Percentiles rank a stretch among this genome's conserved stretches.
Evolutionary conservation across 2,113 vertebrate species (phyloP).

Genomic region (Empidonax alnorum): DNA sequence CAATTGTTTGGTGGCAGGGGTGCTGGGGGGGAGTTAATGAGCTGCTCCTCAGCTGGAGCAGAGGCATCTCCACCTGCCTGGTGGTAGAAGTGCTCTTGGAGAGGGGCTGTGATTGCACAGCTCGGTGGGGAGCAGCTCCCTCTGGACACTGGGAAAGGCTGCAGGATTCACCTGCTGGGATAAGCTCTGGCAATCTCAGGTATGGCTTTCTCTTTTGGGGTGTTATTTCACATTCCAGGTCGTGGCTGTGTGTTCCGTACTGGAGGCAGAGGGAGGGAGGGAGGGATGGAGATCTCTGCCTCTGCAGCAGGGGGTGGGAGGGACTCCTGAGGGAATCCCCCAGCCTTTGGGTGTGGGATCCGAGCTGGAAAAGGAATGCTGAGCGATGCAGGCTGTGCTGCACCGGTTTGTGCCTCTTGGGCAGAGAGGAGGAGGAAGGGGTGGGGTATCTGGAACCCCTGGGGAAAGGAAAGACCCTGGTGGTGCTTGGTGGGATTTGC

Average conservation of each 20-base stretch:
- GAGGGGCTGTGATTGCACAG: neutral
- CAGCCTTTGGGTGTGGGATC: rapidly evolving
- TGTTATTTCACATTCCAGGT: neutral
- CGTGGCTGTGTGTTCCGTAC: no score
- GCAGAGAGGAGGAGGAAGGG: no score
- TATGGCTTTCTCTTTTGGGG: neutral
- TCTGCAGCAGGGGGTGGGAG: neutral
- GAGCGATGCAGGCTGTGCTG: no score
- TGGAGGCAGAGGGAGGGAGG: neutral
- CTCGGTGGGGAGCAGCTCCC: neutral
- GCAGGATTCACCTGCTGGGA: neutral
- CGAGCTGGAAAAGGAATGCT: neutral
- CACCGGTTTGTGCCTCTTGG: no score
- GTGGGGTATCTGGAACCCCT: no score
- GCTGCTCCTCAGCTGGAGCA: neutral
- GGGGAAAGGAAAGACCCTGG: no score
- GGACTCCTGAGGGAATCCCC: neutral
- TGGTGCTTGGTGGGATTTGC: no score
- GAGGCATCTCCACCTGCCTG: neutral
- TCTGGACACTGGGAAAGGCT: rapidly evolving
- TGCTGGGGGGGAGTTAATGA: neutral
- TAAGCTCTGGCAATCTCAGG: neutral
- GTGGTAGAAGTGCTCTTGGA: neutral
- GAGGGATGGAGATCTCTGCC: neutral
- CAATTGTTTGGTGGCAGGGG: neutral